phyloP scores from a whole-genome alignment of 2,888 invertebrate species.

The Dermolepida albohirtum region DNA sequence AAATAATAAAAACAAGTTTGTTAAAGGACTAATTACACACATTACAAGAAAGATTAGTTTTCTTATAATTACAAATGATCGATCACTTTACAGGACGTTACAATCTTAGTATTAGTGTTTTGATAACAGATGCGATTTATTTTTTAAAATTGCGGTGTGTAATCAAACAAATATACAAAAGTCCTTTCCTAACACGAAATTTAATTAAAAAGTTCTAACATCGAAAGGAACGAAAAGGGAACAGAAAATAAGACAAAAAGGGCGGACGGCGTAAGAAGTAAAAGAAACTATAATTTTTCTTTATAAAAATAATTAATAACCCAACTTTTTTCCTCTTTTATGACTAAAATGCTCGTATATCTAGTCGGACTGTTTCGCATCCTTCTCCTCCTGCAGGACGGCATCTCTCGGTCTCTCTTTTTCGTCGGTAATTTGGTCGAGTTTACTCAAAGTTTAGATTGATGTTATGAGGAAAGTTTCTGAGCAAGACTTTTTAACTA shows the following conservation, averaged over 20 bases:
- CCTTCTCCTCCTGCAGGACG: neutral
- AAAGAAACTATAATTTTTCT: slow-evolving; percentile 40
- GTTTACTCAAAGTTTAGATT: slow-evolving; percentile 54
- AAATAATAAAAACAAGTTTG: no score
- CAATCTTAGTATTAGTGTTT: no score
- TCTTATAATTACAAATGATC: no score
- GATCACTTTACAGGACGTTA: no score
- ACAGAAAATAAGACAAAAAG: slow-evolving; percentile 23
- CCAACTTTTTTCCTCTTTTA: slow-evolving; percentile 41
- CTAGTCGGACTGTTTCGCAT: slow-evolving; percentile 13
- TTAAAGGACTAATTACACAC: no score
- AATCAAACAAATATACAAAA: slow-evolving; percentile 28
- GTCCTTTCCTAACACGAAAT: slow-evolving; percentile 28
- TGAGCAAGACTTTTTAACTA: slow-evolving; percentile 56
- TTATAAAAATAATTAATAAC: slow-evolving; percentile 45
- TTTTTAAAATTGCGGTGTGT: neutral
- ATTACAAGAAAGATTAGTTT: no score
- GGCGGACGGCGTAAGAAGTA: slow-evolving; percentile 11
- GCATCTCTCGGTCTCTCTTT: slow-evolving; percentile 15
- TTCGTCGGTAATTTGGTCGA: slow-evolving; percentile 47
- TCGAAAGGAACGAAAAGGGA: slow-evolving; percentile 3
- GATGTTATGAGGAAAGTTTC: slow-evolving; percentile 58
- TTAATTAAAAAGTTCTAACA: slow-evolving; percentile 37
- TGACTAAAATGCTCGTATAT: slow-evolving; percentile 37
- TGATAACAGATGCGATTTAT: no score